Evolutionary conservation across 2,113 vertebrate genomes (phyloP).

Genomic region (Bostrychus sinensis): DNA sequence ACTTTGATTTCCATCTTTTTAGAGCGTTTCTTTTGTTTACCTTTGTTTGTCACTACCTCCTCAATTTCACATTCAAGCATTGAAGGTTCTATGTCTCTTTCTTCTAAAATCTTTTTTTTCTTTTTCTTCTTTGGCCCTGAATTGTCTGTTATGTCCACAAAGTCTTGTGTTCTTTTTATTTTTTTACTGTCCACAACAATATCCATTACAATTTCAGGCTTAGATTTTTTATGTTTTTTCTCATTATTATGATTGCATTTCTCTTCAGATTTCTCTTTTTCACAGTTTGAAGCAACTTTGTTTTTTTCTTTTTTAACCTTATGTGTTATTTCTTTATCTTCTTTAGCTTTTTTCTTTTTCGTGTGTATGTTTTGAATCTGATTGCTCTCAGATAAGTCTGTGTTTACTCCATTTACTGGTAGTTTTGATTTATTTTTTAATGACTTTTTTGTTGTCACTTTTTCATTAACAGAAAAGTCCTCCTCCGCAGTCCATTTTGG

Average conservation of each 20-base stretch:
- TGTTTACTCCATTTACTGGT: background rate
- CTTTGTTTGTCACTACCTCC: slow-evolving; percentile 18
- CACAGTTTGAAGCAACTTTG: background rate
- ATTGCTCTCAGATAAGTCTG: background rate
- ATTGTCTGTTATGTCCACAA: slow-evolving; percentile 7
- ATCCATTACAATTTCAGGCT: background rate
- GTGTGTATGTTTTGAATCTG: background rate
- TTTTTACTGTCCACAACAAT: slow-evolving; percentile 15
- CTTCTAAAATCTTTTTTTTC: slow-evolving; percentile 9
- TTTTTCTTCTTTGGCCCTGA: slow-evolving; percentile 44
- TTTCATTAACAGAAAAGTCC: background rate
- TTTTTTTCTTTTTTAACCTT: slow-evolving; percentile 19
- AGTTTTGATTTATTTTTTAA: slow-evolving; percentile 17
- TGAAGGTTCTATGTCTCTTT: background rate
- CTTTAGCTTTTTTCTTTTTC: slow-evolving; percentile 30
- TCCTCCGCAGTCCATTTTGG: slow-evolving; percentile 13
- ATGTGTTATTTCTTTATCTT: background rate
- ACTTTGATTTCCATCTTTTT: background rate
- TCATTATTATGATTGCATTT: background rate
- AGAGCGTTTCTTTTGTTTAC: slow-evolving; percentile 27
- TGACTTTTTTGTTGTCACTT: slow-evolving; percentile 20
- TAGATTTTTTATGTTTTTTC: slow-evolving; percentile 3
- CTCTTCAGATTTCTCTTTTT: background rate
- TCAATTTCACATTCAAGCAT: background rate
- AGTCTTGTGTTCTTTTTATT: background rate